Base-by-base conservation (phyloP, 2,113 vertebrate species). In the Acanthisitta chloris region DNA sequence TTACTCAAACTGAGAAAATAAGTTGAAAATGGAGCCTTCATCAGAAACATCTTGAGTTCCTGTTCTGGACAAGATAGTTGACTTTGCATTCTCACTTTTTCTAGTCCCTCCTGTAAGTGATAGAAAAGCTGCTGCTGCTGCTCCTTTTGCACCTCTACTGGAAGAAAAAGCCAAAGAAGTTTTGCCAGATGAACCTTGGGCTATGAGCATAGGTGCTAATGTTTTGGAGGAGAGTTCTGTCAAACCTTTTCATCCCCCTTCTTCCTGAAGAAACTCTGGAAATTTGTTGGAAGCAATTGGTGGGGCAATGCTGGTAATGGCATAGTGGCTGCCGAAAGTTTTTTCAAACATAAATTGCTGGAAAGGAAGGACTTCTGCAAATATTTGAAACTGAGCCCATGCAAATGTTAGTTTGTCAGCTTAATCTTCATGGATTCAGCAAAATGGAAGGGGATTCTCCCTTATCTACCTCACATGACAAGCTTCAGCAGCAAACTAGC, bases 301-400 rank as follows among this genome's bases (percentile, higher is more conserved):
- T 95, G 88, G 78, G 19, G 58, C 6, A 10, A 90, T 26, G 49
- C 58, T 26, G 59, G 86, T 43, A 94, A 83, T 7, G 89, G 61
- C 3, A 2, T 62, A 36, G 62, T 52, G 23, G 43, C 95, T 52
- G 45, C 83, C 51, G 61, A 90, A 84, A 72, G 86, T 23, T 66
- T 94, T 48, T 96, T 96, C 28, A 77, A 89, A 93, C 86, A 84
- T 33, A 88, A 97, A 82, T 59, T 82, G 21, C 67, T 97, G 45
- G 77, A 81, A 67, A 67, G 76, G 57, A 89, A 18, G 29, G 66
- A 43, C 12, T 74, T 24, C 10, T 81, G 43, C 77, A 95, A 36
- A 85, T 97, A 34, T 94, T 95, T 81, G 49, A 87, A 52, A 84
- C 70, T 1, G 42, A 92, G 33, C 69, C 62, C 31, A 70, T 81